Evolutionary conservation across 2,888 invertebrate species (phyloP), one percentile per base, ranked within the genome.

Genomic region (Chydorus sphaericus): DNA sequence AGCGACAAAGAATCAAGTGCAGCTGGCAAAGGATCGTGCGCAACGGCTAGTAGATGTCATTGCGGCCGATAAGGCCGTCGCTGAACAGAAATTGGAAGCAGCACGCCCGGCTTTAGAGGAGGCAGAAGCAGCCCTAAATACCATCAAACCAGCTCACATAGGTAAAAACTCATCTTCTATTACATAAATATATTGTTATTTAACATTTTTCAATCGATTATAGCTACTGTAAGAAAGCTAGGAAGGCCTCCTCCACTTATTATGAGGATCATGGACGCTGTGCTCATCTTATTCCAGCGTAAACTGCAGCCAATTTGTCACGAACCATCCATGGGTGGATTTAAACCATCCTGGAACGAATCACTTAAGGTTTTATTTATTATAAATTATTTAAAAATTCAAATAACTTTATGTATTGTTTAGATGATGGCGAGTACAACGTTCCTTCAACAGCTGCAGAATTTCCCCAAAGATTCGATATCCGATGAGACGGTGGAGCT

Each of bases 191-290:
- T 28, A 37, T 52, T 44, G 23, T 44, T 7, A 3, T 18, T 7
- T 38, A 2, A 7, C 14, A 23, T 7, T 11, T 31, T 51, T 30
- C 3, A 30, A 29, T 31, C 31, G 1, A 30, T 53, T 59, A 18
- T 71, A 67, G 84, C 92, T 2, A 91, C 91, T 51, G 94, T 96
- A 1, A 77, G 94, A 62, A 96, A 96, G 70, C 71, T 96, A 55
- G 94, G 92, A 8, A 78, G 94, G 60, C 96, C 96, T 1, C 96
- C 96, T 1, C 94, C 94, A 73, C 75, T 96, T 10, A 96, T 96
- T 65, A 76, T 96, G 94, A 78, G 94, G 60, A 96, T 96, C 63
- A 96, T 96, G 96, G 96, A 96, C 69, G 91, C 90, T 67, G 94
- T 93, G 1, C 68, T 94, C 63, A 85, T 96, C 63, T 72, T 96